These are phyloP conservation scores for Clavelina lepadiformis DNA, from an alignment of 23 tunicate species.

Conservation along the genomic window DNA sequence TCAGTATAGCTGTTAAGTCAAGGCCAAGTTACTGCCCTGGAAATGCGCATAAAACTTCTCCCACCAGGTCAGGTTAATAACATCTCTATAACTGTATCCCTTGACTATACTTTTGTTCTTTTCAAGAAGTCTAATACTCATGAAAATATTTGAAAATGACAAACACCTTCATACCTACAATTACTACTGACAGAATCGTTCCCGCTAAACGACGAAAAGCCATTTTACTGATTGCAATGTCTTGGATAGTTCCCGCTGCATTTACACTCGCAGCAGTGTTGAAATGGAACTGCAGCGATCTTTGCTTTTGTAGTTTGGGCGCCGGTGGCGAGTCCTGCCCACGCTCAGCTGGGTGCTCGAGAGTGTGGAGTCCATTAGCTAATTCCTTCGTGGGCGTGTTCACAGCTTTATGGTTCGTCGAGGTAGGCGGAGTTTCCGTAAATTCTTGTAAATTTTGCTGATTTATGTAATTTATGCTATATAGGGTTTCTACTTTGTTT, in stretches of 20 bases:
- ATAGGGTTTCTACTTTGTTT: background rate
- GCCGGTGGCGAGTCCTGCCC: conserved; percentile 43
- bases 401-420: conserved; percentile 46
- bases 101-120: too few species aligned
- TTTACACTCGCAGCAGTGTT: conserved; percentile 18
- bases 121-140: too few species aligned
- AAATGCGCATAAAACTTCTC: too few species aligned
- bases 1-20: conserved; percentile 27
- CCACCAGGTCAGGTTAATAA: too few species aligned
- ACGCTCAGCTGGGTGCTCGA: conserved; percentile 28
- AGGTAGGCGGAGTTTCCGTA: conserved; percentile 11
- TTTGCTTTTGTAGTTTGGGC: conserved; percentile 28
- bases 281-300: conserved; percentile 36
- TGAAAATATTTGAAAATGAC: too few species aligned
- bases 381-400: conserved; percentile 30
- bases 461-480: background rate
- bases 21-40: too few species aligned
- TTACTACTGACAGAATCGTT: conserved; percentile 19
- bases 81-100: too few species aligned
- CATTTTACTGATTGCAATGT: conserved; percentile 21
- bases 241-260: conserved; percentile 57
- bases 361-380: conserved; percentile 49
- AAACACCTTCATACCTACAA: too few species aligned
- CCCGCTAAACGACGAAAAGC: conserved; percentile 22
- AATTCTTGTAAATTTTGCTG: background rate